phyloP scores from a whole-genome alignment of 2,113 vertebrate species.

The Cathartes aura region DNA sequence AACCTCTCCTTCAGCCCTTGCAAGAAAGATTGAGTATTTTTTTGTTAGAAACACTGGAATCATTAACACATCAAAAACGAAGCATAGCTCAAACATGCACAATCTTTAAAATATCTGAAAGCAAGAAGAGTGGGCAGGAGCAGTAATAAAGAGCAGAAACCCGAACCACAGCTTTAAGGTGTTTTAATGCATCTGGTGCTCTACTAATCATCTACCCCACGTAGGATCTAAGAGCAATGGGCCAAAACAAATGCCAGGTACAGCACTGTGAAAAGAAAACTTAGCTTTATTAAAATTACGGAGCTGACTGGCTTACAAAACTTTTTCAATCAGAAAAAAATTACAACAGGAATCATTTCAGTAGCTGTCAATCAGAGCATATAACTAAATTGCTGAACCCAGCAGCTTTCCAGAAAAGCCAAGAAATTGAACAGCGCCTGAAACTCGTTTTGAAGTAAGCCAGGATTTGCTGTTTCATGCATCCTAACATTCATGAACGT shows the following conservation, averaged over 20 bases:
- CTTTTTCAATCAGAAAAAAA: neutral
- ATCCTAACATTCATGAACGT: neutral
- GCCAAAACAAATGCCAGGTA: conserved; percentile 1
- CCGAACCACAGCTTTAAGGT: conserved; percentile 24
- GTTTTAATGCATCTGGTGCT: conserved; percentile 15
- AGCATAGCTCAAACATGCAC: conserved; percentile 58
- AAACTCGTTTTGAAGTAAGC: neutral
- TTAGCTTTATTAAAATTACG: neutral
- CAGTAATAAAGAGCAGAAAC: conserved; percentile 48
- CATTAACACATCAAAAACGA: conserved; percentile 38
- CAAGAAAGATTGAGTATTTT: conserved; percentile 21
- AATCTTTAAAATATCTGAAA: conserved; percentile 50
- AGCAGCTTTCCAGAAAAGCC: neutral
- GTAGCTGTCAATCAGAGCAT: neutral
- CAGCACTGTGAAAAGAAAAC: conserved; percentile 1
- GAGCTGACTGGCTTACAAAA: neutral
- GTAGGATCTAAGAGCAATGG: neutral
- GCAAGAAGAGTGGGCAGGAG: conserved; percentile 25
- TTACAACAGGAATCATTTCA: neutral
- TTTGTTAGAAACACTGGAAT: conserved; percentile 55
- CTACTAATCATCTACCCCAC: neutral
- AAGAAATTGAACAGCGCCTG: neutral
- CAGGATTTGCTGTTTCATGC: neutral
- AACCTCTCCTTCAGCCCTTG: conserved; percentile 43
- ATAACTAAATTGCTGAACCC: neutral